Conservation (phyloP, 1,140 invertebrate genomes). For the Choristoneura fumiferana region DNA sequence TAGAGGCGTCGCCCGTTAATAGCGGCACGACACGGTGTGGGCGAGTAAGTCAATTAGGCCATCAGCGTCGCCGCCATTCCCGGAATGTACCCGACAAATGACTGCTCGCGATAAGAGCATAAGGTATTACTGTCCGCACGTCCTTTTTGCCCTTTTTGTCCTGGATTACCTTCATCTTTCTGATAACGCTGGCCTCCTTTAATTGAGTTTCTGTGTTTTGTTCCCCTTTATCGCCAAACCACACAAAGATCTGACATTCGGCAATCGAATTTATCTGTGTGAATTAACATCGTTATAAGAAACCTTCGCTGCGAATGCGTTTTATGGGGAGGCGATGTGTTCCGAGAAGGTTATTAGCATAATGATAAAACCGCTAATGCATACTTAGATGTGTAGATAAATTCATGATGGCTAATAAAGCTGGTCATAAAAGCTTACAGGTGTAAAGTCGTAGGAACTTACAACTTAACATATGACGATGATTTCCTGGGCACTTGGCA, state of each 20-base stretch:
- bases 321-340: slow-evolving; percentile 16
- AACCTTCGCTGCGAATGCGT: slow-evolving; percentile 27
- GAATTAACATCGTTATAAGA: slow-evolving; percentile 40
- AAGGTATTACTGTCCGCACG: slow-evolving; percentile 50
- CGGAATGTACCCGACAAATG: slow-evolving; percentile 74
- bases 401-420: slow-evolving; percentile 22
- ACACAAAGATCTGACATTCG: slow-evolving; percentile 46
- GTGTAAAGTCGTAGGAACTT: background rate
- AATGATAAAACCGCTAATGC: slow-evolving; percentile 19
- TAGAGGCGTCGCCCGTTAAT: slow-evolving; percentile 63
- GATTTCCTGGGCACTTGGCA: slow-evolving; percentile 17
- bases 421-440: slow-evolving; percentile 22
- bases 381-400: slow-evolving; percentile 14
- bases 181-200: slow-evolving; percentile 68
- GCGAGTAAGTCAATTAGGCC: slow-evolving; percentile 74
- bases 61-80: slow-evolving; percentile 72
- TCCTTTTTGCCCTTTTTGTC: slow-evolving; percentile 54
- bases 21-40: slow-evolving; percentile 63
- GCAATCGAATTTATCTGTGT: slow-evolving; percentile 43
- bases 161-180: slow-evolving; percentile 41
- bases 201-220: slow-evolving; percentile 69
- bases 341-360: slow-evolving; percentile 25
- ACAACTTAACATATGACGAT: slow-evolving; percentile 10
- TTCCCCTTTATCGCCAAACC: slow-evolving; percentile 59
- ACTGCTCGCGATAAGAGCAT: slow-evolving; percentile 59